Percentiles rank a stretch among this genome's conserved stretches.
Evolutionary conservation across 2,113 vertebrate genomes (phyloP).

Genomic region (Poeciliopsis retropinna): DNA sequence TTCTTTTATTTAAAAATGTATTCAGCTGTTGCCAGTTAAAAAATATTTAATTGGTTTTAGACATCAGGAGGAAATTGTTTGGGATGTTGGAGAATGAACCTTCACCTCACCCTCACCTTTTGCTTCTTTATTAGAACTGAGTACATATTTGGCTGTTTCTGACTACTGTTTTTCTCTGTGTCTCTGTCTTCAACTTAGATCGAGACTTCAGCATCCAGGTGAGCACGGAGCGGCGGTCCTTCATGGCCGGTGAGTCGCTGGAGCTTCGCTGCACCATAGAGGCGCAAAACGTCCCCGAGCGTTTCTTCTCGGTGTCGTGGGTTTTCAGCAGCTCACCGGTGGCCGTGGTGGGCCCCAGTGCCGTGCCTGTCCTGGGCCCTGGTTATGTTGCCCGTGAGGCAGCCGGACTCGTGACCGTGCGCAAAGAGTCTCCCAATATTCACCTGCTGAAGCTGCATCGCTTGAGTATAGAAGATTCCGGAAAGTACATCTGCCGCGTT

Average conservation of each 20-base stretch:
- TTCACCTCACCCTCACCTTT: background rate
- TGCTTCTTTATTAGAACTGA: background rate
- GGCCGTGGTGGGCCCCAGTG: slow-evolving; percentile 91
- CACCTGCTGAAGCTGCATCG: slow-evolving; percentile 93
- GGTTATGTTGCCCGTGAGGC: slow-evolving; percentile 89
- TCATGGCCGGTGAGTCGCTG: slow-evolving; percentile 90
- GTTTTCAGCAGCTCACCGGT: slow-evolving; percentile 98
- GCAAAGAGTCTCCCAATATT: slow-evolving; percentile 87
- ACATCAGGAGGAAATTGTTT: slow-evolving; percentile 18
- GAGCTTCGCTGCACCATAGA: slow-evolving; percentile 95
- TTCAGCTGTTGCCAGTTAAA: slow-evolving; percentile 11
- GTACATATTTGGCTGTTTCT: background rate
- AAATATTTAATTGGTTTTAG: slow-evolving; percentile 7
- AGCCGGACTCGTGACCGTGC: slow-evolving; percentile 88
- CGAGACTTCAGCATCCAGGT: slow-evolving; percentile 94
- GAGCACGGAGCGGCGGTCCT: slow-evolving; percentile 91
- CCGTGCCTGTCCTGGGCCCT: slow-evolving; percentile 88
- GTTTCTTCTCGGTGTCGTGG: slow-evolving; percentile 97
- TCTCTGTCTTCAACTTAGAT: slow-evolving; percentile 75
- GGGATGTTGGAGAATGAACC: background rate
- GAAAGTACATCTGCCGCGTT: slow-evolving; percentile 97
- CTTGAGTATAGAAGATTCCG: slow-evolving; percentile 87
- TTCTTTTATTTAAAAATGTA: slow-evolving; percentile 11
- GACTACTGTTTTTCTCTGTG: background rate
- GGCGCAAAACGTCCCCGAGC: slow-evolving; percentile 91